Conservation (phyloP, 2,888 invertebrate species). For the Nephrotoma flavescens region DNA sequence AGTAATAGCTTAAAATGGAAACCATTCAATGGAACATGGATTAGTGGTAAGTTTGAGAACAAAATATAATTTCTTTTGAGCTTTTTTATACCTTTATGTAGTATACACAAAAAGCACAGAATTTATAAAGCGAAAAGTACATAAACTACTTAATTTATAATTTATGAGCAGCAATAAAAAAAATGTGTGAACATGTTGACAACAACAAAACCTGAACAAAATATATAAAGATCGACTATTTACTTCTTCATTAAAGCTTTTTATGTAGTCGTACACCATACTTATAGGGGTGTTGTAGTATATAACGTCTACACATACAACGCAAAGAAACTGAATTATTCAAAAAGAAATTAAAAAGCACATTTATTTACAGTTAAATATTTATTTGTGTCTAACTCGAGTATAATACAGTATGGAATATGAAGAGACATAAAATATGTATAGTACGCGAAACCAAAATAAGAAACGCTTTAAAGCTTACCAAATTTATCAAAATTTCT, state of each 20-base stretch:
- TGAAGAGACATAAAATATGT: not conserved
- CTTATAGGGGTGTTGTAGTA: not conserved
- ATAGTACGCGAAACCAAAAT: not conserved
- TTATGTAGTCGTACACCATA: not conserved
- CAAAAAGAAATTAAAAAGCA: not conserved
- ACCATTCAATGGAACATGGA: slow-evolving; percentile 66
- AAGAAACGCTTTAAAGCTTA: too few species aligned
- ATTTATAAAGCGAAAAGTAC: not conserved
- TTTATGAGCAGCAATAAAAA: not conserved
- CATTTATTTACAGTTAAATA: not conserved
- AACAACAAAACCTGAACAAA: not conserved
- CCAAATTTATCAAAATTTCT: too few species aligned
- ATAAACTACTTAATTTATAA: too few species aligned
- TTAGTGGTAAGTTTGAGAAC: slow-evolving; percentile 40
- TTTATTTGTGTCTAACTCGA: not conserved
- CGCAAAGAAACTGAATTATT: not conserved
- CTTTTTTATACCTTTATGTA: too few species aligned
- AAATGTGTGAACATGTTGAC: not conserved
- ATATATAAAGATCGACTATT: not conserved
- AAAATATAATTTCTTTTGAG: not conserved
- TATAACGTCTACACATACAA: not conserved
- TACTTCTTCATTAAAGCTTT: not conserved
- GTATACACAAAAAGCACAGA: too few species aligned
- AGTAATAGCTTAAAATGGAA: slow-evolving; percentile 38
- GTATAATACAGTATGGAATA: not conserved